Evolutionary conservation across 1,140 invertebrate species (phyloP), one percentile per base, ranked within the genome.

Genomic region (Orussus abietinus): DNA sequence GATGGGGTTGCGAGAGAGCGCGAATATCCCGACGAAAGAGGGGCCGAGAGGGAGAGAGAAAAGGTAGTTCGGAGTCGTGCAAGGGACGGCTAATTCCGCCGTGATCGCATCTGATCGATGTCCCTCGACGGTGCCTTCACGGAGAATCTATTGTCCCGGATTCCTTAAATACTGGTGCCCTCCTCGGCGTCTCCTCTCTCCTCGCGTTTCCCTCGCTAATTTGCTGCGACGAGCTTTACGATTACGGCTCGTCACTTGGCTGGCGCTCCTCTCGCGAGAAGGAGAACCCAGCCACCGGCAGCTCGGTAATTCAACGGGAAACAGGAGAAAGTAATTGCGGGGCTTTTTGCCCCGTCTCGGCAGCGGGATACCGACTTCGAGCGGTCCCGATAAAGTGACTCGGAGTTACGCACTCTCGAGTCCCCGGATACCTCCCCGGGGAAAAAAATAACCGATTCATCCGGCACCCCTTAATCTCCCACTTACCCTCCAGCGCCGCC

Each of bases 51-150:
- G 12, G 11, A 49, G 52, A 42, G 47, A 48, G 41, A 46, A 44
- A 48, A 34, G 42, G 49, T 45, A 34, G 28, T 50, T 48, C 42
- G 50, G 53, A 57, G 49, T 60, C 51, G 67, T 72, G 66, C 62
- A 59, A 66, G 62, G 61, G 67, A 71, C 68, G 63, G 62, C 62
- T 70, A 70, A 72, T 72, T 71, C 63, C 59, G 62, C 55, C 51
- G 64, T 63, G 59, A 69, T 69, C 63, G 58, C 54, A 59, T 48
- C 64, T 69, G 66, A 72, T 69, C 65, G 65, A 69, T 71, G 68
- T 66, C 66, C 59, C 55, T 60, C 44, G 53, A 51, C 56, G 49
- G 44, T 51, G 46, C n/a, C 45, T 38, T 45, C 53, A 51, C 37
- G 54, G 53, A 53, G 55, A 68, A 52, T 56, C 18, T 63, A 68